Conservation (phyloP, 2,797 vertebrate genomes). For the Melanotaenia trifasciata region DNA sequence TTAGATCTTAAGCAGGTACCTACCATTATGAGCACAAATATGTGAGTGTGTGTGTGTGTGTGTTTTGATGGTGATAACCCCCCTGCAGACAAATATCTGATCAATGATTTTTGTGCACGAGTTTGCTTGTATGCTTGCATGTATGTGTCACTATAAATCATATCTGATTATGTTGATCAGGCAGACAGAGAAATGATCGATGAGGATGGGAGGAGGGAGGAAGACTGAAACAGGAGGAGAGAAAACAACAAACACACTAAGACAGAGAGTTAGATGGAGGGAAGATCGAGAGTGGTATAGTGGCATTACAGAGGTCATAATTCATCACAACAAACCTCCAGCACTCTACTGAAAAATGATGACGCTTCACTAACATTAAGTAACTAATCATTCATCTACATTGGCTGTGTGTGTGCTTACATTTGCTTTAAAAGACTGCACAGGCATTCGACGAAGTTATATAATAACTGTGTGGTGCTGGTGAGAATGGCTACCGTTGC, state of each 20-base stretch:
- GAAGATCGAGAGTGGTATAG: constrained; percentile 41
- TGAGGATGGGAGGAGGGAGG: constrained; percentile 31
- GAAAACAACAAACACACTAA: background rate
- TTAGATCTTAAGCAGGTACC: constrained; percentile 31
- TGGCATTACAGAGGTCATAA: constrained; percentile 61
- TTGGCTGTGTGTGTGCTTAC: constrained; percentile 37
- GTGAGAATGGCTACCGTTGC: constrained; percentile 23
- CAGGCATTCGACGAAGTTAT: constrained; percentile 58
- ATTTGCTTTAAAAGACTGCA: constrained; percentile 52
- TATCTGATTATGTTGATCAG: constrained; percentile 68
- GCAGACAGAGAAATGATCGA: constrained; percentile 56
- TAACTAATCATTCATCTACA: constrained; percentile 71
- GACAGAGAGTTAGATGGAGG: constrained; percentile 32
- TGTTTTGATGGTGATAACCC: constrained; percentile 48
- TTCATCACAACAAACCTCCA: constrained; percentile 68
- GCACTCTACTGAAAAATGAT: constrained; percentile 70
- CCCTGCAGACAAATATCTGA: constrained; percentile 63
- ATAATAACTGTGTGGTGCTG: background rate
- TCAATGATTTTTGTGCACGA: constrained; percentile 52
- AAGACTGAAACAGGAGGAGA: constrained; percentile 17
- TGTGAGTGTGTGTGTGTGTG: background rate
- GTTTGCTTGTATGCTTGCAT: constrained; percentile 16
- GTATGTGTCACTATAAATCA: constrained; percentile 62
- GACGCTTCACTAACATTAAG: constrained; percentile 69
- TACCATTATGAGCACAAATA: background rate